phyloP scores from a whole-genome alignment of 1,140 invertebrate species.

The Tetramorium parvispinum region DNA sequence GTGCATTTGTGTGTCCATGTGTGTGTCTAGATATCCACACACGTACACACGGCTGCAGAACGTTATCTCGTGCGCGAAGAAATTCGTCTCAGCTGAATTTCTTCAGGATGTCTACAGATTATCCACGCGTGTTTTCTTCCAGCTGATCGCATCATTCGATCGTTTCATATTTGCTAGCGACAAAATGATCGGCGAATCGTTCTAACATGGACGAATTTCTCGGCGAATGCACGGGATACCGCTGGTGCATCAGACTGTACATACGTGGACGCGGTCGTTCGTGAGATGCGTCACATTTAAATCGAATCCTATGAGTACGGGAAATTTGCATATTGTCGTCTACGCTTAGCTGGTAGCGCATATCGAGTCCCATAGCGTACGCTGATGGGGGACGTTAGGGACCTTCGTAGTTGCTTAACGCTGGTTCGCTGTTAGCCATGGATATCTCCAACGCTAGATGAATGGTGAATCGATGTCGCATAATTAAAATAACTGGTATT shows the following conservation, averaged over 20 bases:
- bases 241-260: constrained; percentile 8
- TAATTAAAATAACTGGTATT: background rate
- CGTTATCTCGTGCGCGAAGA: background rate
- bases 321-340: constrained; percentile 50
- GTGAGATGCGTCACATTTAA: constrained; percentile 49
- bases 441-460: constrained; percentile 26
- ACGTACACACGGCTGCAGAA: background rate
- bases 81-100: background rate
- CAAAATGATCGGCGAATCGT: background rate
- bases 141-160: background rate
- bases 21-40: background rate
- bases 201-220: background rate
- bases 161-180: background rate
- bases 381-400: constrained; percentile 31
- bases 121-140: background rate
- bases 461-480: background rate
- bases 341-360: constrained; percentile 40
- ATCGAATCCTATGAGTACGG: constrained; percentile 35
- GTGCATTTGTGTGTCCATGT: too few species aligned
- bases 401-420: constrained; percentile 44
- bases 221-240: background rate
- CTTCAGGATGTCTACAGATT: background rate
- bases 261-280: background rate
- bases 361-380: constrained; percentile 23
- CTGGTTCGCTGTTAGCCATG: constrained; percentile 59